These are phyloP conservation scores for Melangyna quadrimaculata DNA, from an alignment of 2,888 invertebrate species.

Conservation along the genomic window DNA sequence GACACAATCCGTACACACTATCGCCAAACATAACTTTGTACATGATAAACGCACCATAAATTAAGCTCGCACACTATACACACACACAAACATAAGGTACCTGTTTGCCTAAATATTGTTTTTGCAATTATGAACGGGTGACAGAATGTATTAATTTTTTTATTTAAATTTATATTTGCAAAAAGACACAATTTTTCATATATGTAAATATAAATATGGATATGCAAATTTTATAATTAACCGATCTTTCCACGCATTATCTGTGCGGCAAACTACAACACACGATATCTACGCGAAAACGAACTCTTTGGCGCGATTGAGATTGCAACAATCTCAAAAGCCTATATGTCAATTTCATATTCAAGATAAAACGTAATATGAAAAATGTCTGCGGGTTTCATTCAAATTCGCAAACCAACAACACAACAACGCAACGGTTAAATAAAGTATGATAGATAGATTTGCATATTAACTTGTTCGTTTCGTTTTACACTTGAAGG, in stretches of 20 bases:
- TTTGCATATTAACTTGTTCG: conserved; percentile 53
- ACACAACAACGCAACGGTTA: background rate
- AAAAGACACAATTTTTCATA: background rate
- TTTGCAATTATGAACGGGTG: conserved; percentile 42
- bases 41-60: conserved; percentile 52
- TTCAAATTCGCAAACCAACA: conserved; percentile 6
- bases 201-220: conserved; percentile 17
- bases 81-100: background rate
- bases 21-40: conserved; percentile 61
- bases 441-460: conserved; percentile 29
- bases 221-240: conserved; percentile 60
- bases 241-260: conserved; percentile 61
- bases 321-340: conserved; percentile 16
- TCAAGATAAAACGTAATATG: conserved; percentile 29
- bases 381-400: conserved; percentile 39
- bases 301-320: conserved; percentile 16
- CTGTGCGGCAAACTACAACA: background rate
- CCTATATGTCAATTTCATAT: conserved; percentile 42
- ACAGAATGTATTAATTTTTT: conserved; percentile 17
- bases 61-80: background rate
- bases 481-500: background rate
- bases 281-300: background rate
- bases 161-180: background rate
- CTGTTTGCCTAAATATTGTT: conserved; percentile 13
- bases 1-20: conserved; percentile 61